phyloP scores from a whole-genome alignment of 2,888 invertebrate genomes.

The Rambutsinella grinnellia region DNA sequence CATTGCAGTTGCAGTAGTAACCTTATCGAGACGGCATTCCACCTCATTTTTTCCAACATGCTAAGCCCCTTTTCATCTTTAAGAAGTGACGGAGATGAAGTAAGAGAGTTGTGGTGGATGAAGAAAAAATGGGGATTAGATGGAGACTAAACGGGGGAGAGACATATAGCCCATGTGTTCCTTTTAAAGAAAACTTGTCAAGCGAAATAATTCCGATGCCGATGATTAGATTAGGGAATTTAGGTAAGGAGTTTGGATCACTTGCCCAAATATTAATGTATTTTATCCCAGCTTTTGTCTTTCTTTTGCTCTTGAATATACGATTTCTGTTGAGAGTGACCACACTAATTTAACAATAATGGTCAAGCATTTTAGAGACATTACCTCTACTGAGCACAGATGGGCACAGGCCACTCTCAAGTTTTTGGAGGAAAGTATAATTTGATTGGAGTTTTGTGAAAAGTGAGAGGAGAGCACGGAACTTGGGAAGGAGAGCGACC shows the following conservation, averaged over 20 bases:
- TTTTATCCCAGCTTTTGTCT: too few species aligned
- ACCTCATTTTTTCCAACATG: slow-evolving; percentile 6
- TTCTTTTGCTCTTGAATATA: too few species aligned
- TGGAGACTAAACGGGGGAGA: slow-evolving; percentile 56
- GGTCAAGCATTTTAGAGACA: slow-evolving; percentile 27
- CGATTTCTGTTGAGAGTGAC: too few species aligned
- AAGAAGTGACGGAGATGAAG: slow-evolving; percentile 6
- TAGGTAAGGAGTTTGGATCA: too few species aligned
- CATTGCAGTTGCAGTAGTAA: slow-evolving; percentile 31
- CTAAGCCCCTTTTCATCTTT: slow-evolving; percentile 13
- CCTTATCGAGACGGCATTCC: slow-evolving; percentile 3
- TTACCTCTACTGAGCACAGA: slow-evolving; percentile 28
- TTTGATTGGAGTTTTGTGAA: too few species aligned
- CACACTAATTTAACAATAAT: neutral
- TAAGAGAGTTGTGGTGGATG: slow-evolving; percentile 3
- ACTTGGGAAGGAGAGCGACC: too few species aligned
- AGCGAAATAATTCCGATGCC: slow-evolving; percentile 56
- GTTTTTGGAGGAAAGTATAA: too few species aligned
- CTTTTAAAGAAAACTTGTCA: slow-evolving; percentile 36
- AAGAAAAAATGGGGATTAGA: slow-evolving; percentile 33
- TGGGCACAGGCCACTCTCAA: slow-evolving; percentile 25
- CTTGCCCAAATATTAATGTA: too few species aligned
- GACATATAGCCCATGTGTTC: slow-evolving; percentile 38
- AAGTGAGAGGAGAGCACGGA: too few species aligned
- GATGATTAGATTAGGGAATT: slow-evolving; percentile 52